These are phyloP conservation scores for Scaptomyza tumidula DNA, from an alignment of 2,888 invertebrate genomes.

Conservation along the genomic window DNA sequence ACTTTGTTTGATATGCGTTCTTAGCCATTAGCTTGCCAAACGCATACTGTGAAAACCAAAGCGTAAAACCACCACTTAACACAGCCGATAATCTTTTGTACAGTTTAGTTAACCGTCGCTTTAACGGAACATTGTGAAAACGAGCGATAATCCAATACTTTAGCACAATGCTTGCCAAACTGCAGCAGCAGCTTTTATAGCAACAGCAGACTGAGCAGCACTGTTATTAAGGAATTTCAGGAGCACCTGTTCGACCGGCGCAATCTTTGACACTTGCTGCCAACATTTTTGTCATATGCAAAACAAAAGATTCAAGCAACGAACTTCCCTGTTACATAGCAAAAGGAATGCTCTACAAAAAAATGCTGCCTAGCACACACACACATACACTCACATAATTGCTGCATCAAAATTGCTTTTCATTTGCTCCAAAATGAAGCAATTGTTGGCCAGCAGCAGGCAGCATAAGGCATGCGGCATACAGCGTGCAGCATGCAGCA, in stretches of 20 bases:
- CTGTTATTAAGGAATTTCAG: constrained; percentile 26
- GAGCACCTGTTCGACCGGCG: constrained; percentile 21
- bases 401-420: constrained; percentile 73
- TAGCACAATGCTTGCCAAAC: constrained; percentile 8
- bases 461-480: constrained; percentile 20
- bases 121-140: not conserved
- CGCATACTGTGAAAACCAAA: not conserved
- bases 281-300: constrained; percentile 67
- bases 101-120: not conserved
- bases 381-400: constrained; percentile 61
- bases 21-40: not conserved
- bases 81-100: not conserved
- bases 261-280: constrained; percentile 48
- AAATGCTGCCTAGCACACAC: constrained; percentile 6
- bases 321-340: constrained; percentile 41
- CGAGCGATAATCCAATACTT: not conserved
- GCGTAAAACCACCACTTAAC: not conserved
- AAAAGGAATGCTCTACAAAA: constrained; percentile 13
- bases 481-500: constrained; percentile 9
- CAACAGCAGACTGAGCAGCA: constrained; percentile 1
- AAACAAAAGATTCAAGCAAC: constrained; percentile 71
- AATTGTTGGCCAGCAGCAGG: constrained; percentile 57
- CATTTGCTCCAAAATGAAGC: constrained; percentile 76
- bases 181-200: not conserved
- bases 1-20: not conserved